Percentiles rank a stretch among this genome's conserved stretches.
phyloP scores from a whole-genome alignment of 2,113 vertebrate species.

The Burhinus oedicnemus region DNA sequence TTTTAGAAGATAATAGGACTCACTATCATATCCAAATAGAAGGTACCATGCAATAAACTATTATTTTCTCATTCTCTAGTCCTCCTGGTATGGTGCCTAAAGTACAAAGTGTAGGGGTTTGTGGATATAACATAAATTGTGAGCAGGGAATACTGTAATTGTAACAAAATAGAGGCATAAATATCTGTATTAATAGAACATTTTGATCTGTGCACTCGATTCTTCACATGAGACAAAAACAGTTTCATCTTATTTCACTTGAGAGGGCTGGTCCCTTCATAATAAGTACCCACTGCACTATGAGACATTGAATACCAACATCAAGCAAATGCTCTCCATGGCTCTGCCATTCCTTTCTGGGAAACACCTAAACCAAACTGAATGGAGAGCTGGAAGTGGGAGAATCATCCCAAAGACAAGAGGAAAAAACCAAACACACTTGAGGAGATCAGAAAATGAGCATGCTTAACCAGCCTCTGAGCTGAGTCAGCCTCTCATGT shows the following conservation, averaged over 20 bases:
- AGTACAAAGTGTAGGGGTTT: neutral
- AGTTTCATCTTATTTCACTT: neutral
- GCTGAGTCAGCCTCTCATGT: neutral
- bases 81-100: neutral
- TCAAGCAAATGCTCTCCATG: neutral
- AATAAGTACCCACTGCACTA: neutral
- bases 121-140: neutral
- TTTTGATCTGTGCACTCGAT: neutral
- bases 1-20: neutral
- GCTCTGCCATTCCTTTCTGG: neutral
- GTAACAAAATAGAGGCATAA: neutral
- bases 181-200: neutral
- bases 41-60: neutral
- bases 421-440: neutral
- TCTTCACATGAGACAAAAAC: slow-evolving; percentile 10
- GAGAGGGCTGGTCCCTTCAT: neutral
- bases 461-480: neutral
- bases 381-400: neutral
- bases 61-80: neutral
- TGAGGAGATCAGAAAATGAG: neutral
- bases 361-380: neutral
- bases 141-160: neutral
- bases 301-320: neutral
- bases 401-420: neutral
- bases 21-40: neutral